These are phyloP conservation scores for Trinorchestia longiramus DNA, from an alignment of 1,140 invertebrate species.

Conservation along the genomic window DNA sequence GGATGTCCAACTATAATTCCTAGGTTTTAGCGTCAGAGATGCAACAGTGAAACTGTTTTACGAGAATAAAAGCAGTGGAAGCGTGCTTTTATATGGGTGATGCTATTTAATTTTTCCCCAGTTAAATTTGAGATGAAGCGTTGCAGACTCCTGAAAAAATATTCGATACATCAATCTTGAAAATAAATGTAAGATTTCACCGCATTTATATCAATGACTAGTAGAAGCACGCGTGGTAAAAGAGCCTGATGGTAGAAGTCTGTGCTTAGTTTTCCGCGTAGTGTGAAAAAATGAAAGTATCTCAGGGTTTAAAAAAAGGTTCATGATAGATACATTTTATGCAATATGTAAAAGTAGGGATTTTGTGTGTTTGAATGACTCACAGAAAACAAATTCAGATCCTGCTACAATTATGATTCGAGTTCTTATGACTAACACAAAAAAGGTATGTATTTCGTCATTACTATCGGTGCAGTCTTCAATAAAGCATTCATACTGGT, in stretches of 20 bases:
- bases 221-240: background rate
- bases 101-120: background rate
- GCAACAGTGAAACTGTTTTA: constrained; percentile 26
- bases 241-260: background rate
- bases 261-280: no score
- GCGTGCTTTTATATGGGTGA: background rate
- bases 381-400: no score
- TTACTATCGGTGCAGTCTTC: no score
- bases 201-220: background rate
- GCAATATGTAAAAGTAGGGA: no score
- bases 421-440: no score
- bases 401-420: no score
- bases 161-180: background rate
- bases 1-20: background rate
- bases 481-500: no score
- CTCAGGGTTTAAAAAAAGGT: no score
- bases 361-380: no score
- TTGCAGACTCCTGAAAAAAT: background rate
- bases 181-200: background rate
- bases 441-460: no score
- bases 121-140: background rate
- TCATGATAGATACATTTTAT: no score
- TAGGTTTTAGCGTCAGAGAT: background rate
- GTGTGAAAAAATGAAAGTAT: no score
- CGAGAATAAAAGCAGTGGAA: background rate